Percentiles rank a stretch among this genome's conserved stretches.
Evolutionary conservation across 2,113 vertebrate species (phyloP).

Genomic region (Hylia prasina): DNA sequence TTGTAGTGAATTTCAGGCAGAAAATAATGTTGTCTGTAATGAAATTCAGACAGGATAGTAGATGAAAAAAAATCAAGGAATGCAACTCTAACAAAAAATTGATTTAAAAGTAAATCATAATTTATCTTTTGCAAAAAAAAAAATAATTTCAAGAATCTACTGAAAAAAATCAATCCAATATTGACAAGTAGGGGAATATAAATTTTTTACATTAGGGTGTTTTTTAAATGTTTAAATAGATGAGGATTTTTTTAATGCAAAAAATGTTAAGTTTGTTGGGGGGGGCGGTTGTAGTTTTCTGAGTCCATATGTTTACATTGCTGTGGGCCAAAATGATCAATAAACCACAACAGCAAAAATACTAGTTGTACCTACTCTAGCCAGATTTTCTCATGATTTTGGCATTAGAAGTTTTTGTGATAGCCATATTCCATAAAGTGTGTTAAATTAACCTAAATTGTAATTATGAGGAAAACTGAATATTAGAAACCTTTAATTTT

Average conservation of each 20-base stretch:
- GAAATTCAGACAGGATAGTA: neutral
- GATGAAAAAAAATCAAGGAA: neutral
- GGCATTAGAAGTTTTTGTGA: neutral
- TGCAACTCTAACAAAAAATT: neutral
- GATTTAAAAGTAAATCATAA: neutral
- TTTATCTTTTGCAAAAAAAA: neutral
- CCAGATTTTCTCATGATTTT: neutral
- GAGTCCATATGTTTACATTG: neutral
- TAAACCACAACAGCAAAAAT: neutral
- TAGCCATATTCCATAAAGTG: neutral
- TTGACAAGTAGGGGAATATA: neutral
- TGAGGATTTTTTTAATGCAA: neutral
- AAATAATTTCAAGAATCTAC: neutral
- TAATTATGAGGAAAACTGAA: neutral
- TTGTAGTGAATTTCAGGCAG: neutral
- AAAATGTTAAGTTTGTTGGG: neutral
- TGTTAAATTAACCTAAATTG: neutral
- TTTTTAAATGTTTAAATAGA: neutral
- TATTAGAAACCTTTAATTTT: neutral
- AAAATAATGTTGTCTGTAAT: neutral
- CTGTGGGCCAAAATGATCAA: neutral
- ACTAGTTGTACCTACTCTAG: neutral
- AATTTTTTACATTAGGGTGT: neutral
- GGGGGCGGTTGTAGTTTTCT: accelerated
- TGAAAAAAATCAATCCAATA: neutral